Evolutionary conservation across 2,113 vertebrate genomes (phyloP).

Genomic region (Lepus timidus): DNA sequence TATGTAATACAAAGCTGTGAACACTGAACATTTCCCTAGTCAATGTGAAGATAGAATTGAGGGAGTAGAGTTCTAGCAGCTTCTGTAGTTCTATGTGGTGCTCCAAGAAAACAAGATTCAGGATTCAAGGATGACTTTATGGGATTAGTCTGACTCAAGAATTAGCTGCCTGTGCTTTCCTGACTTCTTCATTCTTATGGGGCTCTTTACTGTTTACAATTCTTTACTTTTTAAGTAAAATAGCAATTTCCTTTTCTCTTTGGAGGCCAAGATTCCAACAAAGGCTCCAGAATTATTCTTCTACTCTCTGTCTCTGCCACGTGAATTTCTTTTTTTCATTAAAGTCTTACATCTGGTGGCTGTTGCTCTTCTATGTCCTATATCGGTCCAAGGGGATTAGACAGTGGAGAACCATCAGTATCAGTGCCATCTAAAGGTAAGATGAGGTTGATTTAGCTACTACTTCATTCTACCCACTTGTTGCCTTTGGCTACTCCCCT

Average conservation of each 20-base stretch:
- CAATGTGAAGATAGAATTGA: not conserved
- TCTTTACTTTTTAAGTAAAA: conserved; percentile 25
- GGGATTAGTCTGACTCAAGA: not conserved
- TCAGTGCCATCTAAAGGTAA: not conserved
- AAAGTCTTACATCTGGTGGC: not conserved
- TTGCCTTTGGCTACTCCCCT: not conserved
- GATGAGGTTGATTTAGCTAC: not conserved
- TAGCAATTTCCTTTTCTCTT: not conserved
- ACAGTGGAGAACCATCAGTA: not conserved
- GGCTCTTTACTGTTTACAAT: not conserved
- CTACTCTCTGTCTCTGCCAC: not conserved
- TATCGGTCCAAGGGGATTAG: not conserved
- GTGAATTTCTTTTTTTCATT: not conserved
- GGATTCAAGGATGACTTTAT: not conserved
- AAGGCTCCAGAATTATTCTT: not conserved
- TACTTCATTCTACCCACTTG: not conserved
- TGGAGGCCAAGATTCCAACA: not conserved
- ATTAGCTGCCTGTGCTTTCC: not conserved
- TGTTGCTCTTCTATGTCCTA: not conserved
- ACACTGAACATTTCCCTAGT: not conserved
- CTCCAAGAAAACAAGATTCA: not conserved
- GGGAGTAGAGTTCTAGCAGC: not conserved
- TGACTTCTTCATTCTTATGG: not conserved
- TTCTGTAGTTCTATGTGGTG: not conserved
- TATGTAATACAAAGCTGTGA: not conserved